Evolutionary conservation across 2,888 invertebrate species (phyloP), one percentile per base, ranked within the genome.

Genomic region (Thera britannica): DNA sequence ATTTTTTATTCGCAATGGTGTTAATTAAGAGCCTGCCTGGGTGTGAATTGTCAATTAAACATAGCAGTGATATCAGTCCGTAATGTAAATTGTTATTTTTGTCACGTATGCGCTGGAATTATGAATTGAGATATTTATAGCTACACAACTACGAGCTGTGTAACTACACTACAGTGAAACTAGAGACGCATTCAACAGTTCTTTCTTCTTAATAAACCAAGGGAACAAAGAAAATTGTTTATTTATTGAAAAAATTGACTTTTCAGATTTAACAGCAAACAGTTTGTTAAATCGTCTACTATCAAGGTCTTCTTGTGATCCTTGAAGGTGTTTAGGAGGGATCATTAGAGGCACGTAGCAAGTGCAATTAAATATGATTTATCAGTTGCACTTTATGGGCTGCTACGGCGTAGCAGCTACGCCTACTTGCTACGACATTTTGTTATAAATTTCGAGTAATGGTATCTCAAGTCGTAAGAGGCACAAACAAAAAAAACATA

Each of bases 11-110:
- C 79, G 79, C 78, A 80, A 81, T 81, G 79, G 80, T 68, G 76
- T 72, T 82, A 77, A 84, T 84, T 79, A 85, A 82, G 65, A 75
- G 74, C 75, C 73, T 65, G 73, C 73, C 34, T 52, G 52, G 52
- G 75, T 80, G 79, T 81, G 79, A 80, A 83, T 81, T 82, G 85
- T 83, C 87, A 88, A 89, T 88, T 87, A 86, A 85, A 83, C 79
- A 70, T 54, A 49, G 73, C 79, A 74, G 82, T 69, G 66, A 62
- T 69, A 69, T 55, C 54, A 72, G 74, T 77, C 71, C 75, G 77
- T 84, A 83, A 86, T 84, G 82, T 86, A 81, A 84, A 85, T 87
- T 85, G 82, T 79, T 84, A 88, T 88, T 86, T 83, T 82, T 75
- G 82, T 83, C 89, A 88, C 88, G 87, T 83, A 75, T 75, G 38